A percentile compares a stretch with the other conserved stretches of the same genome.
phyloP scores from a whole-genome alignment of 2,797 vertebrate genomes.

The Geotrypetes seraphini region DNA sequence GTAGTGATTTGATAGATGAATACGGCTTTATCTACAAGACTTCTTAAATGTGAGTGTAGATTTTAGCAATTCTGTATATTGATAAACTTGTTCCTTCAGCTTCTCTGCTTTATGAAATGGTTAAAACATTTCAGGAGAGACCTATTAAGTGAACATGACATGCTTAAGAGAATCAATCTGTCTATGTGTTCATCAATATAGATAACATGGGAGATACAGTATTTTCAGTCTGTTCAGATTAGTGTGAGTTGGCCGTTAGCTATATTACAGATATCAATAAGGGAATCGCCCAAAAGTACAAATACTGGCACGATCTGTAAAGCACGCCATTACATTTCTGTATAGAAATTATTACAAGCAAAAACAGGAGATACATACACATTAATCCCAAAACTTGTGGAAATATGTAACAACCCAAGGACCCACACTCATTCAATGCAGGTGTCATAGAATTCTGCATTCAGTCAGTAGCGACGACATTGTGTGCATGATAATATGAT shows the following conservation, averaged over 20 bases:
- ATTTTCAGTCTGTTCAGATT: conserved; percentile 33
- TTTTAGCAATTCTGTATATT: conserved; percentile 12
- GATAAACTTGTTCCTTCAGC: conserved; percentile 26
- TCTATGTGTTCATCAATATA: conserved; percentile 44
- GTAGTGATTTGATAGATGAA: conserved; percentile 34
- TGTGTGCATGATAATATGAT: no score
- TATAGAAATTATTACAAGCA: no score
- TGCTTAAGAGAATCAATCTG: conserved; percentile 44
- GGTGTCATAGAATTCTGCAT: no score
- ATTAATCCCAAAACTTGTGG: no score
- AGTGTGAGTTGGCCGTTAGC: conserved; percentile 30
- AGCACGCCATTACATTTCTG: conserved; percentile 36
- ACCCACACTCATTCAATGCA: no score
- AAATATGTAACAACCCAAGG: no score
- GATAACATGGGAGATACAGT: conserved; percentile 25
- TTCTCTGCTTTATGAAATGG: conserved; percentile 38
- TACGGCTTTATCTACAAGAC: conserved; percentile 27
- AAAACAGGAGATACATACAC: no score
- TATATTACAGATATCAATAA: no score
- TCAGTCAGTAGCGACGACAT: no score
- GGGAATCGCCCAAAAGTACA: no score
- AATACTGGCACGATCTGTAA: conserved; percentile 26
- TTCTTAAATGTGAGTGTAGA: conserved; percentile 39
- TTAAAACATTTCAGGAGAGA: conserved; percentile 33
- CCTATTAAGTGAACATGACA: conserved; percentile 49